Evolutionary conservation across 2,888 invertebrate species (phyloP).

Genomic region (Cataglyphis livida): DNA sequence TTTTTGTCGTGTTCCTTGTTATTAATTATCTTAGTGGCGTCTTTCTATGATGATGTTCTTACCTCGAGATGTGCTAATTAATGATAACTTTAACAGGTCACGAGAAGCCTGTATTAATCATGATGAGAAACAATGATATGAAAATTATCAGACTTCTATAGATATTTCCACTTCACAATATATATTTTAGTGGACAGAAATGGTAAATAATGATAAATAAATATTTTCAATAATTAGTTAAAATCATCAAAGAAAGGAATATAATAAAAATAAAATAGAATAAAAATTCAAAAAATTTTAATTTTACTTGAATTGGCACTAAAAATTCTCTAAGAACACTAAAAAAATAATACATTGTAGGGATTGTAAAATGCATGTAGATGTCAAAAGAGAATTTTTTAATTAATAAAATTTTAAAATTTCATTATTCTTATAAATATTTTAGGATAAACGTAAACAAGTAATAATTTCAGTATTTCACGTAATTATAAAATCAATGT

Average conservation of each 20-base stretch:
- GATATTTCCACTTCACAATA: not conserved
- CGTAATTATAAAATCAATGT: too few species aligned
- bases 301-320: too few species aligned
- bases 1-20: not conserved
- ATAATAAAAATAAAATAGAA: too few species aligned
- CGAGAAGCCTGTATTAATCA: constrained; percentile 1
- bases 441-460: too few species aligned
- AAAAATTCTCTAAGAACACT: too few species aligned
- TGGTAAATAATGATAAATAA: not conserved
- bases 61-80: not conserved
- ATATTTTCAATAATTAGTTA: not conserved
- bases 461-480: too few species aligned
- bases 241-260: not conserved
- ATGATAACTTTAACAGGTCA: constrained; percentile 27
- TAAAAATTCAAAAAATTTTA: too few species aligned
- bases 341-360: too few species aligned
- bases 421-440: too few species aligned
- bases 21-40: constrained; percentile 5
- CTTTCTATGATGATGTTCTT: constrained; percentile 7
- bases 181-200: not conserved
- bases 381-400: too few species aligned
- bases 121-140: not conserved
- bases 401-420: too few species aligned
- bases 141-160: constrained; percentile 15
- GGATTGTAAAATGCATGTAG: too few species aligned